Evolutionary conservation across 1,140 invertebrate species (phyloP).

Genomic region (Planococcus citri): DNA sequence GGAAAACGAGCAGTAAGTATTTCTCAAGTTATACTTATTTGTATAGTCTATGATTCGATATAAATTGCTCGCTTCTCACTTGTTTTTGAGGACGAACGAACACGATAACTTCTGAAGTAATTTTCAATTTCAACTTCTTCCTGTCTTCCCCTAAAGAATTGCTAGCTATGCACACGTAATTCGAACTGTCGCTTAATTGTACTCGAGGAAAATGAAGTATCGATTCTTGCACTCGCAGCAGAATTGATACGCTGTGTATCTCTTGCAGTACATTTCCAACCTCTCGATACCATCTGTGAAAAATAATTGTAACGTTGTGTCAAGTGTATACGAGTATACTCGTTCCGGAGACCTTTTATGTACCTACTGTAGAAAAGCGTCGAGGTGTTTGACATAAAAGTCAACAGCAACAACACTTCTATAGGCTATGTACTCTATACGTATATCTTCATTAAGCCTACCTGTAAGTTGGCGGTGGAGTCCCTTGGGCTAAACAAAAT

Average conservation of each 20-base stretch:
- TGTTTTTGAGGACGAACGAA: conserved; percentile 58
- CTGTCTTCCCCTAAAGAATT: conserved; percentile 71
- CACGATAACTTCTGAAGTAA: conserved; percentile 55
- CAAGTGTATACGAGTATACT: background rate
- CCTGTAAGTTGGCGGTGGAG: conserved; percentile 60
- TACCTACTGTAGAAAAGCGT: too few species aligned
- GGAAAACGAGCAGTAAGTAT: too few species aligned
- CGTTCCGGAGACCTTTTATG: too few species aligned
- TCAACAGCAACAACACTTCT: too few species aligned
- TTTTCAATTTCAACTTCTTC: conserved; percentile 51
- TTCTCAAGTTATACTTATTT: too few species aligned
- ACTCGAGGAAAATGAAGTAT: conserved; percentile 43
- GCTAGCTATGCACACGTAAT: conserved; percentile 66
- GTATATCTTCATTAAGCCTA: too few species aligned
- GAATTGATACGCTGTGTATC: conserved; percentile 26
- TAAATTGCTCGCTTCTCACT: conserved; percentile 35
- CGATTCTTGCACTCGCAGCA: conserved; percentile 33
- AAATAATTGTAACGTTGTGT: background rate
- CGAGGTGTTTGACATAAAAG: too few species aligned
- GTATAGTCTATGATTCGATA: too few species aligned
- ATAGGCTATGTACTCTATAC: too few species aligned
- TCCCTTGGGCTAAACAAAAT: conserved; percentile 62
- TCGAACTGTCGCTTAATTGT: conserved; percentile 53
- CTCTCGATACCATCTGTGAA: conserved; percentile 50
- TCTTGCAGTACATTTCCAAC: conserved; percentile 37